A percentile compares a stretch with the other conserved stretches of the same genome.
Evolutionary conservation across 2,797 vertebrate species (phyloP).

Genomic region (Coranthus polyacanthus): DNA sequence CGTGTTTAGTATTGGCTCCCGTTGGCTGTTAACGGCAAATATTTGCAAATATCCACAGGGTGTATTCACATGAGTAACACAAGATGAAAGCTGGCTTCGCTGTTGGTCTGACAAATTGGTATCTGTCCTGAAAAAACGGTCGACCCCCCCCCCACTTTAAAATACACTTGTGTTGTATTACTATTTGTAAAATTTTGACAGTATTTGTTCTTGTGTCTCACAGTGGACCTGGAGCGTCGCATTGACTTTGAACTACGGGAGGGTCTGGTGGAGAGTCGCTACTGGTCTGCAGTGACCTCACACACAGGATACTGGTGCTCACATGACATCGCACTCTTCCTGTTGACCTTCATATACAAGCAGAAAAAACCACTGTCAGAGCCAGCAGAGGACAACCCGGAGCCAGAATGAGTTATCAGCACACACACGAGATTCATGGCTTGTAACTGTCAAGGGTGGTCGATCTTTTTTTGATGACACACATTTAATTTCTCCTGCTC

Average conservation of each 20-base stretch:
- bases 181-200: no score
- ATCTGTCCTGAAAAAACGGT: no score
- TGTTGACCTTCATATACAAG: conserved; percentile 96
- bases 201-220: conserved; percentile 46
- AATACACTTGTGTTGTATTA: no score
- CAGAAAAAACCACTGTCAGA: conserved; percentile 77
- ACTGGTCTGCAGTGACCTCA: conserved; percentile 98
- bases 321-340: conserved; percentile 95
- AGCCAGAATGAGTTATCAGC: conserved; percentile 75
- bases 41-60: no score
- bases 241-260: conserved; percentile 97
- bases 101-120: no score
- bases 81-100: no score
- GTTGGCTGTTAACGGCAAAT: no score
- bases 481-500: conserved; percentile 40
- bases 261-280: conserved; percentile 97
- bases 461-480: conserved; percentile 20
- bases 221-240: conserved; percentile 96
- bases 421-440: conserved; percentile 26
- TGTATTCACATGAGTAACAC: no score
- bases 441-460: no score
- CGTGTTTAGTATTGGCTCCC: no score
- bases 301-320: conserved; percentile 99
- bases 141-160: no score
- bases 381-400: conserved; percentile 62